These are phyloP conservation scores for Ridgeia piscesae DNA, from an alignment of 1,140 invertebrate genomes.

Conservation along the genomic window DNA sequence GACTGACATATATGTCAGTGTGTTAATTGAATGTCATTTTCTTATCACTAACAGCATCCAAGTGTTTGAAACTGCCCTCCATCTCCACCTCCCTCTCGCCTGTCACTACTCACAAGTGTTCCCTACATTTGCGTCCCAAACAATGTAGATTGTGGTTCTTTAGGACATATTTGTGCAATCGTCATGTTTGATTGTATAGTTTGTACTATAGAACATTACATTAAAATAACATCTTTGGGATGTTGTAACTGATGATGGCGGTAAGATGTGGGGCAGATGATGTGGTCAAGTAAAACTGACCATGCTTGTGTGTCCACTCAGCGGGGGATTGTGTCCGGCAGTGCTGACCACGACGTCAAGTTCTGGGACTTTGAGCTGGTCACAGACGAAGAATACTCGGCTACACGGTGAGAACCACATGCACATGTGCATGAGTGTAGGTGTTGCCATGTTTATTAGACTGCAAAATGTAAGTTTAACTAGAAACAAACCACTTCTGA, in stretches of 20 bases:
- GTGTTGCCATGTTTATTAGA: no score
- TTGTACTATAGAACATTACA: neutral
- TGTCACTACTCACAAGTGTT: no score
- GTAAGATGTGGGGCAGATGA: neutral
- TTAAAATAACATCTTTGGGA: neutral
- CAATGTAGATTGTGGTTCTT: neutral
- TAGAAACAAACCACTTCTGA: no score
- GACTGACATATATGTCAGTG: no score
- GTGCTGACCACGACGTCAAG: constrained; percentile 86
- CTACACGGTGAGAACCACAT: constrained; percentile 32
- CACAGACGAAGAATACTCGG: constrained; percentile 41
- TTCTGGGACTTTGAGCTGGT: constrained; percentile 91
- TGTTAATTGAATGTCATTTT: no score
- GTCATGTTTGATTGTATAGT: neutral
- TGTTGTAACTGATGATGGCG: neutral
- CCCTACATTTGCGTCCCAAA: no score
- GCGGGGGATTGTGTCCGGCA: constrained; percentile 79
- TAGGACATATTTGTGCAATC: neutral
- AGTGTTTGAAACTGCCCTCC: no score
- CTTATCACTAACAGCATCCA: no score
- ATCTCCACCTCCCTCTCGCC: no score
- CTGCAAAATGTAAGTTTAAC: no score
- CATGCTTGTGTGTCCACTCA: constrained; percentile 31
- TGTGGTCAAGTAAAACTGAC: neutral
- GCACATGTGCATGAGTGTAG: constrained; percentile 8